Evolutionary conservation across 2,797 vertebrate species (phyloP).

Genomic region (Notolabrus celidotus): DNA sequence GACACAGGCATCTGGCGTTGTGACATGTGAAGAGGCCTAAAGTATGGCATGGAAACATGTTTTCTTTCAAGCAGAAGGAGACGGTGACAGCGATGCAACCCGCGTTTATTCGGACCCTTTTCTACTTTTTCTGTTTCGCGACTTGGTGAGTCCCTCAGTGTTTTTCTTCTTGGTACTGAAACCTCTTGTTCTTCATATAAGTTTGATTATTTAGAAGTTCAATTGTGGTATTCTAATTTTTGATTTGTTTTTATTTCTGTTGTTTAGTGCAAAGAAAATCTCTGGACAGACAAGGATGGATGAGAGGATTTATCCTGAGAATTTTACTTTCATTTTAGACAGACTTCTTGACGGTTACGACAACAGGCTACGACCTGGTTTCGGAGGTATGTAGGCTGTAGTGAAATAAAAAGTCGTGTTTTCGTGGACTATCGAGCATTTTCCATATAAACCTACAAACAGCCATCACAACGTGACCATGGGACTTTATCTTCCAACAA

Average conservation of each 20-base stretch:
- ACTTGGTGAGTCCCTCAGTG: slow-evolving; percentile 91
- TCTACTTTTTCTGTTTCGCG: slow-evolving; percentile 91
- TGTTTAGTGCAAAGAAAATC: slow-evolving; percentile 88
- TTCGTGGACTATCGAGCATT: not conserved
- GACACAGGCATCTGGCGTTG: slow-evolving; percentile 82
- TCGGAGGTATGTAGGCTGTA: slow-evolving; percentile 89
- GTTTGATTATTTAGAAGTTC: not conserved
- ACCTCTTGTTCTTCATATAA: not conserved
- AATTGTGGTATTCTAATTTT: slow-evolving; percentile 16
- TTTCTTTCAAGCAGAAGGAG: slow-evolving; percentile 93
- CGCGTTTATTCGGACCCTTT: slow-evolving; percentile 87
- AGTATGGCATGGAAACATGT: slow-evolving; percentile 97
- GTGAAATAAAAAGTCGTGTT: not conserved
- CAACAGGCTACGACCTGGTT: slow-evolving; percentile 98
- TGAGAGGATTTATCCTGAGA: slow-evolving; percentile 94
- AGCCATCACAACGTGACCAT: not conserved
- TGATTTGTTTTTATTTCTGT: slow-evolving; percentile 27
- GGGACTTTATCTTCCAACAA: not conserved
- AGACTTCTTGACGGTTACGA: slow-evolving; percentile 98
- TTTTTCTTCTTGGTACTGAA: slow-evolving; percentile 51
- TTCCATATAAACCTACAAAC: not conserved
- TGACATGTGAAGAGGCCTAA: slow-evolving; percentile 89
- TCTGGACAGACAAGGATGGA: slow-evolving; percentile 91
- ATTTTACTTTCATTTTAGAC: slow-evolving; percentile 98
- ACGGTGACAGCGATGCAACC: slow-evolving; percentile 88